Evolutionary conservation across 2,888 invertebrate species (phyloP).

Genomic region (Cerastoderma edule): DNA sequence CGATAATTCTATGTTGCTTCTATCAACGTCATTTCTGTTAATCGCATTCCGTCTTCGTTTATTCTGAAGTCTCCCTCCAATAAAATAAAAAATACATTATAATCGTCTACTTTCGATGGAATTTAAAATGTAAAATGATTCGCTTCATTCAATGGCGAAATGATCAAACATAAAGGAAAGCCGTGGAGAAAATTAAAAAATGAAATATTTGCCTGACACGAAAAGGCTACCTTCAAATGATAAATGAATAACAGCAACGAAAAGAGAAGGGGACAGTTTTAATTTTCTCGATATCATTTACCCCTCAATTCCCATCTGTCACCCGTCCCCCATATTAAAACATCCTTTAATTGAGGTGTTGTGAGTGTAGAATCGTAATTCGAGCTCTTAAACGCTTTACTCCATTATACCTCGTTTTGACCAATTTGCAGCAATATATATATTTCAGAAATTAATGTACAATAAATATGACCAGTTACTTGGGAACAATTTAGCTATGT

Average conservation of each 20-base stretch:
- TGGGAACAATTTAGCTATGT: too few species aligned
- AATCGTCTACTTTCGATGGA: too few species aligned
- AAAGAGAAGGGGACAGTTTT: conserved; percentile 5
- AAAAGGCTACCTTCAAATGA: conserved; percentile 3
- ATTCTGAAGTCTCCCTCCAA: too few species aligned
- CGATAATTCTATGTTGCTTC: too few species aligned
- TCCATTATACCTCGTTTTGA: too few species aligned
- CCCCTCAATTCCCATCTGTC: conserved; percentile 14
- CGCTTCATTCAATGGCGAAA: neutral
- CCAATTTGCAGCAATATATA: too few species aligned
- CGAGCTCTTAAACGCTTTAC: conserved; percentile 5
- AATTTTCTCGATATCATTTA: conserved; percentile 22
- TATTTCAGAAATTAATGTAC: too few species aligned
- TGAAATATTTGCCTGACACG: conserved; percentile 10
- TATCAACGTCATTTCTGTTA: too few species aligned
- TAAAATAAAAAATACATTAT: too few species aligned
- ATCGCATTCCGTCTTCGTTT: too few species aligned
- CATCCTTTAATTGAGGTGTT: conserved; percentile 46
- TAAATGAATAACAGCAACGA: conserved; percentile 21
- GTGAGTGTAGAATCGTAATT: conserved; percentile 23
- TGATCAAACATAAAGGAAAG: neutral
- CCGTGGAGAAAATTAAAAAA: neutral
- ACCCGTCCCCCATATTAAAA: conserved; percentile 19
- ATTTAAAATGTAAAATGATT: too few species aligned
- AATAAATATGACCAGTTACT: too few species aligned